These are phyloP conservation scores for Epinotia demarniana DNA, from an alignment of 2,888 invertebrate genomes.

Conservation along the genomic window DNA sequence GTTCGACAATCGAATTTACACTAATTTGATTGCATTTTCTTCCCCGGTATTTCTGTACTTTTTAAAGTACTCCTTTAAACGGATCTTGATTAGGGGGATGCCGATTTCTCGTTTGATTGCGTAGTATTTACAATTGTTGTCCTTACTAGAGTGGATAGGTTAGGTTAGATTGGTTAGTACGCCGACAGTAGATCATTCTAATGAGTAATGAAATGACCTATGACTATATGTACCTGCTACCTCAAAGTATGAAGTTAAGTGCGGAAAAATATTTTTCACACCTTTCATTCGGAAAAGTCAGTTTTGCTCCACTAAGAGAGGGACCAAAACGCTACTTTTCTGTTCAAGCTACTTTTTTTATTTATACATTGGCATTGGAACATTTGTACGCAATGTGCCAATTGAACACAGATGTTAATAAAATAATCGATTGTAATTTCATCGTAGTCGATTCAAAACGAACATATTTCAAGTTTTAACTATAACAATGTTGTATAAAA, in stretches of 20 bases:
- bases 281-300: too few relatives aligned
- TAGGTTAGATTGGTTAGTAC: neutral
- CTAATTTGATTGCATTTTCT: conserved; percentile 57
- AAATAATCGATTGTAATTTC: too few relatives aligned
- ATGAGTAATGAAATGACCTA: neutral
- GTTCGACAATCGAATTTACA: conserved; percentile 62
- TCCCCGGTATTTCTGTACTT: conserved; percentile 43
- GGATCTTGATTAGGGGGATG: conserved; percentile 13
- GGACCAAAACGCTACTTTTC: too few relatives aligned
- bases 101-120: conserved; percentile 5
- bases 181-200: neutral
- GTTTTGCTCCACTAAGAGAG: too few relatives aligned
- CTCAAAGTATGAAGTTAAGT: neutral
- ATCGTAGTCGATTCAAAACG: too few relatives aligned
- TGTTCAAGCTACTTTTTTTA: too few relatives aligned
- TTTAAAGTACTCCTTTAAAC: conserved; percentile 33
- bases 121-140: conserved; percentile 8
- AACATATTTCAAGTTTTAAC: too few relatives aligned
- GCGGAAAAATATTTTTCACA: neutral
- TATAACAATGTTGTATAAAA: too few relatives aligned
- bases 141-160: neutral
- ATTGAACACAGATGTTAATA: too few relatives aligned
- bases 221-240: neutral
- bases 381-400: too few relatives aligned
- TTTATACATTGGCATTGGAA: too few relatives aligned